These are phyloP conservation scores for Mactromeris polynyma DNA, from an alignment of 2,888 invertebrate genomes.

Conservation along the genomic window DNA sequence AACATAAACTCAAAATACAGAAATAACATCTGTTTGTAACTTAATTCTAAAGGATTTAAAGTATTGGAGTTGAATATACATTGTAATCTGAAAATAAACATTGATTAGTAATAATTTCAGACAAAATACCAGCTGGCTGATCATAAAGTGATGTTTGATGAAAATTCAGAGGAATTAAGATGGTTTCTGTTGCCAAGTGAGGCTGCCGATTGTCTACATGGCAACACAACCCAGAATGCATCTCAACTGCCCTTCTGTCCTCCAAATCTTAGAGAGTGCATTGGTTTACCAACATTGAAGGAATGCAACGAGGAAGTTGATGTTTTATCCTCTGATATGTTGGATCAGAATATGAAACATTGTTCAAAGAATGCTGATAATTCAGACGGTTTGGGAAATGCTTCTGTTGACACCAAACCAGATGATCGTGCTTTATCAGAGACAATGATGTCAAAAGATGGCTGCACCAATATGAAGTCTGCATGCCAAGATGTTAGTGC, in stretches of 20 bases:
- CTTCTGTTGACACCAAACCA: background rate
- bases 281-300: conserved; percentile 64
- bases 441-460: background rate
- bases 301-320: conserved; percentile 26
- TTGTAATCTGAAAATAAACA: too few species aligned
- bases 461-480: background rate
- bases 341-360: background rate
- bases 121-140: conserved; percentile 88
- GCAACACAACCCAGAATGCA: conserved; percentile 50
- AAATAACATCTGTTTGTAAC: too few species aligned
- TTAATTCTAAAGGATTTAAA: too few species aligned
- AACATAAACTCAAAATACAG: too few species aligned
- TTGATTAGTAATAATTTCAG: conserved; percentile 60
- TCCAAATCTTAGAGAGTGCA: conserved; percentile 59
- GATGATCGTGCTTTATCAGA: background rate
- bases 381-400: background rate
- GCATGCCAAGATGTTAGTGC: background rate
- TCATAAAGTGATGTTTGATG: conserved; percentile 92
- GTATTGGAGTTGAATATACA: too few species aligned
- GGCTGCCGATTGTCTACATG: conserved; percentile 89
- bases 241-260: conserved; percentile 76
- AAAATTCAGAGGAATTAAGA: conserved; percentile 91
- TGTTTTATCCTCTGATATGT: conserved; percentile 14
- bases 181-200: conserved; percentile 97
- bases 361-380: background rate